Evolutionary conservation across 2,113 vertebrate species (phyloP), one percentile per base, ranked within the genome.

Genomic region (Melanocharis versteri): DNA sequence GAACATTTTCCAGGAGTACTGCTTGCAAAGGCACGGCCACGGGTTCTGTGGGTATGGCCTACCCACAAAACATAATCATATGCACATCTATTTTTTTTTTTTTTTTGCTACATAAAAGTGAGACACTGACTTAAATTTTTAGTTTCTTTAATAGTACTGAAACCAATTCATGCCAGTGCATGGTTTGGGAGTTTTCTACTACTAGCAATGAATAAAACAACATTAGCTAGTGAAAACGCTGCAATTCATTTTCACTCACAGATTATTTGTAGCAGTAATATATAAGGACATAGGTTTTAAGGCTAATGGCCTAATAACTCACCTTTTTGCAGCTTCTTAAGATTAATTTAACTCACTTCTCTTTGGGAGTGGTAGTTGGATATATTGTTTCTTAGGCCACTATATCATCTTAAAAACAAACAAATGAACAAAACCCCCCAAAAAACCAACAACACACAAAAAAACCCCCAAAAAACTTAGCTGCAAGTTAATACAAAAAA

Each of bases 81-180:
- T 6, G 1, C 6, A 31, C 4, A 1, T 31, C 1, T 18, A 0
- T n/a, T 20, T 8, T 12, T 23, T 40, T 68, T n/a, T n/a, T 33
- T 15, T 27, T 37, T 30, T 50, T n/a, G 27, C 53, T 10, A 70
- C 13, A 61, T 24, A 31, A 24, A 58, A 58, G 7, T 45, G 24
- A 89, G 26, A 42, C 35, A 42, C 6, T 22, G 7, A 17, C 10
- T 65, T 73, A 81, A 70, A 69, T 42, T 64, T 61, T 47, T 62
- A 53, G 6, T 68, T 91, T 68, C 18, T 71, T 71, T 48, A 60
- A 39, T 53, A 62, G 68, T 77, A 28, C 11, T 62, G 39, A 75
- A 85, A 53, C 9, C 11, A 65, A 21, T 45, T 66, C 15, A 50
- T 5, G 23, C 20, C 35, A 76, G 13, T 24, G 11, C 15, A 68